phyloP scores from a whole-genome alignment of 2,888 invertebrate genomes.

The Lasioglossum leucozonium region DNA sequence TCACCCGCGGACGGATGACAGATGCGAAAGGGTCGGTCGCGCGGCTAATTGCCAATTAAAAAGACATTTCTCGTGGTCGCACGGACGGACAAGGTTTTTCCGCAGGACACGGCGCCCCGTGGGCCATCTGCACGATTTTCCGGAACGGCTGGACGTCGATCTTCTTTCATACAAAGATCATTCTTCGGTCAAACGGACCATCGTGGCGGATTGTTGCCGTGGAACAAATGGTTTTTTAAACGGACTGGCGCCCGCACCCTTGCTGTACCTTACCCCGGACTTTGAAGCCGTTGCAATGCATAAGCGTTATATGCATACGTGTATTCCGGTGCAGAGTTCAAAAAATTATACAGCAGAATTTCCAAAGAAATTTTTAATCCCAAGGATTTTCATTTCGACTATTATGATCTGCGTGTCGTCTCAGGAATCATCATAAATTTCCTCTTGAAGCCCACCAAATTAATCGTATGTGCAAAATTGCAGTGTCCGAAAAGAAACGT shows the following conservation, averaged over 20 bases:
- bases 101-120: conserved; percentile 23
- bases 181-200: conserved; percentile 32
- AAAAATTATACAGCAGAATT: background rate
- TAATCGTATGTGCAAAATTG: background rate
- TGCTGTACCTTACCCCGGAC: background rate
- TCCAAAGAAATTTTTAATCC: too few relatives aligned
- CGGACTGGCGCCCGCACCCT: background rate
- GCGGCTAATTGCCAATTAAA: conserved; percentile 84
- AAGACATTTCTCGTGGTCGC: conserved; percentile 76
- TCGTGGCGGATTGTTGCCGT: conserved; percentile 21
- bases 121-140: conserved; percentile 62
- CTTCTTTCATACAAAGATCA: conserved; percentile 24
- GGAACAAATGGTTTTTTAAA: conserved; percentile 9
- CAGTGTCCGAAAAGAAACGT: background rate
- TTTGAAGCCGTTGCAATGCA: background rate
- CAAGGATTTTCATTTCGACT: too few relatives aligned
- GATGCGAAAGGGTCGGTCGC: conserved; percentile 79
- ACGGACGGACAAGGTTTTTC: conserved; percentile 61
- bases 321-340: background rate
- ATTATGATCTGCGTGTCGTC: too few relatives aligned
- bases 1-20: conserved; percentile 70
- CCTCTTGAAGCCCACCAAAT: background rate
- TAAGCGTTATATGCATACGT: background rate
- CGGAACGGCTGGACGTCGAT: conserved; percentile 25
- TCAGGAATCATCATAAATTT: background rate